Evolutionary conservation across 1,140 invertebrate genomes (phyloP).

Genomic region (Drosophila truncata): DNA sequence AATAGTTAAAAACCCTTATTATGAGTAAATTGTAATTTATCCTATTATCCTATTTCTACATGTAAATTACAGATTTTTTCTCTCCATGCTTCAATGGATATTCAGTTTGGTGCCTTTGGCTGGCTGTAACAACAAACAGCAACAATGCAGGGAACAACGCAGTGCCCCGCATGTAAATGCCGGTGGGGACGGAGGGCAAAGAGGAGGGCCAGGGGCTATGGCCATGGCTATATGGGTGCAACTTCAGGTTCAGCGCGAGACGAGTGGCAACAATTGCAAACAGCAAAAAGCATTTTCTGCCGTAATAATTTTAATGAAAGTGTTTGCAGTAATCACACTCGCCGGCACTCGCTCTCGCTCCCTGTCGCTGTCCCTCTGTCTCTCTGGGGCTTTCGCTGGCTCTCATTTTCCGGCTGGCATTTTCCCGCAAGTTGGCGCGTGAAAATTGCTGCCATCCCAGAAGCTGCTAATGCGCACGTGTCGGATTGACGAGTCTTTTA

Average conservation of each 20-base stretch:
- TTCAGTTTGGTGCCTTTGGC: slow-evolving; percentile 73
- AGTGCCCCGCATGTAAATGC: slow-evolving; percentile 63
- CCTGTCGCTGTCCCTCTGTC: neutral
- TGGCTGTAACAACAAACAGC: slow-evolving; percentile 45
- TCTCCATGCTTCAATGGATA: slow-evolving; percentile 44
- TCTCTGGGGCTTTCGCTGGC: slow-evolving; percentile 18
- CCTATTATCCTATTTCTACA: too few relatives aligned
- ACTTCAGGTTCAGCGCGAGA: slow-evolving; percentile 61
- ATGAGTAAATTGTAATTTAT: neutral
- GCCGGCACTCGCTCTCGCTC: neutral
- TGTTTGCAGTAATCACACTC: slow-evolving; percentile 77
- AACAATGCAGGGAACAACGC: slow-evolving; percentile 54
- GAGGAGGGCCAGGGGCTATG: neutral
- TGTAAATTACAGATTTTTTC: neutral
- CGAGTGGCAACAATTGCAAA: slow-evolving; percentile 74
- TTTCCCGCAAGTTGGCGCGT: slow-evolving; percentile 24
- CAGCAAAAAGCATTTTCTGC: slow-evolving; percentile 79
- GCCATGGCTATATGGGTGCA: slow-evolving; percentile 33
- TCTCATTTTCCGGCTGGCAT: slow-evolving; percentile 15
- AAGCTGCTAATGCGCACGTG: slow-evolving; percentile 60
- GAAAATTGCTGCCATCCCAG: slow-evolving; percentile 38
- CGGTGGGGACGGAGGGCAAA: neutral
- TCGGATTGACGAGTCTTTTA: slow-evolving; percentile 69
- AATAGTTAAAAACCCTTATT: too few relatives aligned
- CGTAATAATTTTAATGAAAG: slow-evolving; percentile 84